phyloP scores from a whole-genome alignment of 2,113 vertebrate species.

The Channa argus region DNA sequence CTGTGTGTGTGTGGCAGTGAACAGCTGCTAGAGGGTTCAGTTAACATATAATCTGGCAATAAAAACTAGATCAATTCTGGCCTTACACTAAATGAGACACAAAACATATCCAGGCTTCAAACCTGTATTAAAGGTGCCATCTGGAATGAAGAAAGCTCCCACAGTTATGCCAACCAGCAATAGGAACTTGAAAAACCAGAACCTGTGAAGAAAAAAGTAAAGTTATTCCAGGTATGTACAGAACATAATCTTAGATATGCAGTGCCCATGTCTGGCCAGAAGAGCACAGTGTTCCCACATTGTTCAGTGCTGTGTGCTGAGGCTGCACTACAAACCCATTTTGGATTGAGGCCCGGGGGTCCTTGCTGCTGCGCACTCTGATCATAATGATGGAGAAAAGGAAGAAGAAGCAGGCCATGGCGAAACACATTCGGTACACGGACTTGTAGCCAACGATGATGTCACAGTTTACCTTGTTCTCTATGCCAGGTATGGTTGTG shows the following conservation, averaged over 20 bases:
- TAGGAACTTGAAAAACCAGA: conserved; percentile 97
- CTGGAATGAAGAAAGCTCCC: conserved; percentile 94
- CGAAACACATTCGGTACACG: conserved; percentile 93
- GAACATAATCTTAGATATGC: not conserved
- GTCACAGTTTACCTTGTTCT: conserved; percentile 84
- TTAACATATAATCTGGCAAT: not conserved
- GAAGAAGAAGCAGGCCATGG: conserved; percentile 90
- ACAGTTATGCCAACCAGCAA: conserved; percentile 89
- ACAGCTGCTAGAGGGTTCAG: not conserved
- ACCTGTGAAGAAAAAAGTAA: conserved; percentile 75
- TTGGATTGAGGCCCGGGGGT: conserved; percentile 89
- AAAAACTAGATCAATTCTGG: too few relatives aligned
- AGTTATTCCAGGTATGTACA: not conserved
- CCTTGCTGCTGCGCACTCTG: conserved; percentile 90
- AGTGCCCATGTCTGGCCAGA: conserved; percentile 29
- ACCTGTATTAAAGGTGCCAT: conserved; percentile 88
- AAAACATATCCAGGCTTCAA: not conserved
- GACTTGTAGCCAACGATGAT: conserved; percentile 92
- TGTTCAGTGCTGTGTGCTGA: not conserved
- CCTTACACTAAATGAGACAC: too few relatives aligned
- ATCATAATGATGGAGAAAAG: conserved; percentile 89
- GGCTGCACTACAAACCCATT: conserved; percentile 82
- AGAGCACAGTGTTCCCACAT: conserved; percentile 39
- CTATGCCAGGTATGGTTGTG: conserved; percentile 13
- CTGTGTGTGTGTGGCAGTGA: not conserved